Evolutionary conservation across 92 coral and sea anemone genomes (phyloP), one percentile per base, ranked within the genome.

Genomic region (Siderastrea siderea): DNA sequence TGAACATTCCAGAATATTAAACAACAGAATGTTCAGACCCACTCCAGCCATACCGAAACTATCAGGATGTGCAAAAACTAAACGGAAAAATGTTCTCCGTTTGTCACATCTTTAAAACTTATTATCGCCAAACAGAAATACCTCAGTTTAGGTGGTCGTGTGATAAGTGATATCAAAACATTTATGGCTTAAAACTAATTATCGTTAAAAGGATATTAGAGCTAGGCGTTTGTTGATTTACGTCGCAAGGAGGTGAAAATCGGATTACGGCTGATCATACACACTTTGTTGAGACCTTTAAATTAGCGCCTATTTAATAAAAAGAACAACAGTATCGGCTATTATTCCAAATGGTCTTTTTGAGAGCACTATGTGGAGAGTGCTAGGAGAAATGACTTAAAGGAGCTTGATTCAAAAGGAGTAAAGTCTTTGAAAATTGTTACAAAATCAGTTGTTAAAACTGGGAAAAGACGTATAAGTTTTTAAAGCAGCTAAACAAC

Each of bases 151-250:
- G 65, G 57, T 47, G 59, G 48, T 15, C 68, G 13, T 13, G 6
- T 6, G 84, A 70, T 70, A 81, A 46, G 77, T 58, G 59, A 46
- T n/a, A 82, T 69, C 53, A 12, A 43, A 52, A 19, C 48, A 16
- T 26, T 44, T 12, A 8, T 59, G 47, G 73, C 19, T 68, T 44
- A 6, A 44, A 1, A 14, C 58, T 62, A 82, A 68, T 82, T 69
- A 70, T n/a, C 65, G 64, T 10, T 82, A 58, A 82, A 82, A 70
- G 86, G 68, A 47, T 68, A 68, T 47, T 15, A 45, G 46, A 55
- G 54, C 47, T 8, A 59, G 53, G 86, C 78, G 86, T 44, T 82
- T 69, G 68, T 82, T 70, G 86, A 69, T 70, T 38, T 47, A 78
- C 44, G 2, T 12, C 51, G 58, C 64, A 19, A 55, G 45, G 13